A percentile compares a stretch with the other conserved stretches of the same genome.
Evolutionary conservation across 2,888 invertebrate species (phyloP).

Genomic region (Campoletis raptor): DNA sequence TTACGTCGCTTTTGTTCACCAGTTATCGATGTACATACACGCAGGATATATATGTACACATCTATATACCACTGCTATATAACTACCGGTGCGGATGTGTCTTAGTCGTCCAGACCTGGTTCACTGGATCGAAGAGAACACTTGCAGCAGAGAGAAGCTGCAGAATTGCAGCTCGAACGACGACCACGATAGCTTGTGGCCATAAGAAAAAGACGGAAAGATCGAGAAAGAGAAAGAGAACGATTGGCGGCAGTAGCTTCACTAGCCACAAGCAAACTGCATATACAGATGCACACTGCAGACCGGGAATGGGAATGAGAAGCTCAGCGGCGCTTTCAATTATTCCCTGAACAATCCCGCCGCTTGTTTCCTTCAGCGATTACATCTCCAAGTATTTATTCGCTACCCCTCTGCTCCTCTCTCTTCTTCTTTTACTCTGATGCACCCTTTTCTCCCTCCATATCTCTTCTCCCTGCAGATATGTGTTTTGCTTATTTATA

Average conservation of each 20-base stretch:
- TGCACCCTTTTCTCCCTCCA: conserved; percentile 38
- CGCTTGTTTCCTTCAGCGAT: conserved; percentile 85
- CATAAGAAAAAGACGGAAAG: conserved; percentile 42
- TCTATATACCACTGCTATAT: conserved; percentile 45
- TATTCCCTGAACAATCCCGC: conserved; percentile 85
- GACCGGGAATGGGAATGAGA: conserved; percentile 83
- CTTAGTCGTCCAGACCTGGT: conserved; percentile 56
- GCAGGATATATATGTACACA: background rate
- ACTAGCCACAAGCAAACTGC: conserved; percentile 72
- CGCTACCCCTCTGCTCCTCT: conserved; percentile 73
- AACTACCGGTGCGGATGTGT: conserved; percentile 37
- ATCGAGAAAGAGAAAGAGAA: conserved; percentile 66
- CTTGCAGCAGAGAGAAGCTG: conserved; percentile 61
- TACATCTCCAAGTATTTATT: conserved; percentile 85
- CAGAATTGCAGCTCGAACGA: conserved; percentile 54
- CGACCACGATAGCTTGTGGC: conserved; percentile 50
- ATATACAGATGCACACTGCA: conserved; percentile 66
- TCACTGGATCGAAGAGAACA: conserved; percentile 50
- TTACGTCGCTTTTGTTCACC: conserved; percentile 3
- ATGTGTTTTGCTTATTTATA: conserved; percentile 48
- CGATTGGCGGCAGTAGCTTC: conserved; percentile 66
- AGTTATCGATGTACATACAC: background rate
- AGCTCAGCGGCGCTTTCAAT: conserved; percentile 85
- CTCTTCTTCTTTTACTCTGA: conserved; percentile 32
- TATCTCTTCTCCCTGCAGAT: conserved; percentile 23